Base-by-base conservation (phyloP, 2,888 invertebrate species). In the Chrysomela aeneicollis region DNA sequence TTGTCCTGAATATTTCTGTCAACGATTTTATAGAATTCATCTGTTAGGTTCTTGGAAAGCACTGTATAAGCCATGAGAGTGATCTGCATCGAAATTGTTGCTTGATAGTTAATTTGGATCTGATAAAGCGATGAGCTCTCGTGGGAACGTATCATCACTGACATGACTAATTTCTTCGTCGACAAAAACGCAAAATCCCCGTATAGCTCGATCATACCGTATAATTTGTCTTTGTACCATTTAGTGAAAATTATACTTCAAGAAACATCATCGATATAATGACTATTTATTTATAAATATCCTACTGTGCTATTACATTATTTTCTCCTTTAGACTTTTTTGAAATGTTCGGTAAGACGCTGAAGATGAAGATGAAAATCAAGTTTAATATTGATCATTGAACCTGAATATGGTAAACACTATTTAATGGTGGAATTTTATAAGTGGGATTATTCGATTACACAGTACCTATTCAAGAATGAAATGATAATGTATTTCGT, bases 281-380 rank as follows among this genome's bases (percentile, higher is more conserved):
- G 49, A 61, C 54, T 54, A 54, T 54, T 47, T 22, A 61, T 61
- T 61, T 47, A 54, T 35, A 46, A 60, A 46, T 19, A 32, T 53
- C 60, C 60, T 53, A 42, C 52, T 19, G 18, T 46, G 30, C 46
- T 17, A 42, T 42, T 9, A 42, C 37, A 55, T 55, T 18, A 55
- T 55, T 18, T 46, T 35, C 10, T 17, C 9, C 17, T 21, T 46
- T 57, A 17, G 19, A 42, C 30, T 57, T 46, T 46, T 21, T 57
- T 46, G 12, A 46, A 46, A 55, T 55, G n/a, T n/a, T n/a, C 3
- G 26, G 26, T 5, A 5, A 57, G 46, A 42, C 46, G 21, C 12
- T 55, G 26, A 21, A 55, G 37, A 42, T 21, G 55, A 46, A 30
- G 57, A 61, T 61, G 60, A 64, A 55, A 57, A 55, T 64, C 52